Percentiles rank a stretch among this genome's conserved stretches.
Conservation (phyloP, 2,797 vertebrate genomes). For the Coregonus ussuriensis region DNA sequence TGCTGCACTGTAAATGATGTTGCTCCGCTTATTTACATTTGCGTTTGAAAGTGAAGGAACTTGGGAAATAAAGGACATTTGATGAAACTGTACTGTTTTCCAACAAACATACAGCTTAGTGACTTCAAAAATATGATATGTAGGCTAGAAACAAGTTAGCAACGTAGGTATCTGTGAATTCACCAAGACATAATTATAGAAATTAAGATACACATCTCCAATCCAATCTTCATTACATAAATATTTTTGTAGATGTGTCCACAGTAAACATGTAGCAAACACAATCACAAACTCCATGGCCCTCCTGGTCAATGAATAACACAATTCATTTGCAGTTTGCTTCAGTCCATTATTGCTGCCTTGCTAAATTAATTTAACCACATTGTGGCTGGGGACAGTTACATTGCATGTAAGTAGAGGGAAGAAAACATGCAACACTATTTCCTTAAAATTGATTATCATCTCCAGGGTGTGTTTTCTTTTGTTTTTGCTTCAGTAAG, state of each 20-base stretch:
- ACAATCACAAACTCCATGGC: background rate
- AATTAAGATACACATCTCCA: no score
- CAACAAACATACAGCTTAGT: background rate
- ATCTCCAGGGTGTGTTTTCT: slow-evolving; percentile 21
- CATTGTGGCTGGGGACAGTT: slow-evolving; percentile 1
- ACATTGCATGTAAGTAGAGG: background rate
- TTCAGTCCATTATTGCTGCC: slow-evolving; percentile 41
- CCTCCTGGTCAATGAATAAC: background rate
- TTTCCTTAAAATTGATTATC: slow-evolving; percentile 13
- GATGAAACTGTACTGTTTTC: background rate
- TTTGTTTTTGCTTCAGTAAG: slow-evolving; percentile 21
- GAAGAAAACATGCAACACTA: slow-evolving; percentile 7
- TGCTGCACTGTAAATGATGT: background rate
- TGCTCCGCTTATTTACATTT: background rate
- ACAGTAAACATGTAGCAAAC: background rate
- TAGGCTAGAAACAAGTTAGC: background rate
- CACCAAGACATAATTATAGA: background rate
- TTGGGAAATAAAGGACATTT: slow-evolving; percentile 23
- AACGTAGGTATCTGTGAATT: background rate
- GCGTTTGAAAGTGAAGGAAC: background rate
- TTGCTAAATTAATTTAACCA: slow-evolving; percentile 35
- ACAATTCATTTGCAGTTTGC: slow-evolving; percentile 49
- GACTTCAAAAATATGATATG: background rate
- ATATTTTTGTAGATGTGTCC: background rate
- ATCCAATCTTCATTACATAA: no score